Evolutionary conservation across 2,113 vertebrate genomes (phyloP).

Genomic region (Python bivittatus): DNA sequence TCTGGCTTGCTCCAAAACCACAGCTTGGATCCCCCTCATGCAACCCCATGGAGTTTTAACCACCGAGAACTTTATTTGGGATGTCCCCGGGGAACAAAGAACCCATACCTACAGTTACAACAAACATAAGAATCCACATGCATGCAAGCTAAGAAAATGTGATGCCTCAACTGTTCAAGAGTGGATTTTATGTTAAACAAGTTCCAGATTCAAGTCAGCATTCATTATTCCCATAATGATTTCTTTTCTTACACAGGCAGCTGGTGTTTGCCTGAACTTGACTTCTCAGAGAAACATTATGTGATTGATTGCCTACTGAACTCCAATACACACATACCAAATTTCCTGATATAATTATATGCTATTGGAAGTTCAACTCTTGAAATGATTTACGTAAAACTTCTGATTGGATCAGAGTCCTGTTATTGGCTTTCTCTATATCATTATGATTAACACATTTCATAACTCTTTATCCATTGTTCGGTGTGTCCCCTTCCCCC

Average conservation of each 20-base stretch:
- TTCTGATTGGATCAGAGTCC: slow-evolving; percentile 9
- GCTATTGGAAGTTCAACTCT: background rate
- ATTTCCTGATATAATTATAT: slow-evolving; percentile 28
- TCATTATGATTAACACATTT: slow-evolving; percentile 17
- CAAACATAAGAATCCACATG: background rate
- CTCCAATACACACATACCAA: background rate
- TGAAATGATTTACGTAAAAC: slow-evolving; percentile 1
- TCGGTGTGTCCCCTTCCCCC: background rate
- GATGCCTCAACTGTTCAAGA: background rate
- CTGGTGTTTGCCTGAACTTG: slow-evolving; percentile 33
- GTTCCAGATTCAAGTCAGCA: background rate
- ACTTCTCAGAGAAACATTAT: slow-evolving; percentile 5
- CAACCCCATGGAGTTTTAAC: background rate
- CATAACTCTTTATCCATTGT: slow-evolving; percentile 21
- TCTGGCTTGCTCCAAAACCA: background rate
- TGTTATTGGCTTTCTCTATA: background rate
- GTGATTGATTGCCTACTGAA: slow-evolving; percentile 19
- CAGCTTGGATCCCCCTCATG: background rate
- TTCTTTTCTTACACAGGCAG: slow-evolving; percentile 1
- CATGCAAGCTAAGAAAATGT: background rate
- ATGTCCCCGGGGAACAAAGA: background rate
- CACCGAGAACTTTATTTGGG: background rate
- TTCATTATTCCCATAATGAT: slow-evolving; percentile 1
- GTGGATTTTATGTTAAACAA: background rate
- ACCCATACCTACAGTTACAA: background rate